A percentile compares a stretch with the other conserved stretches of the same genome.
Conservation (phyloP, 2,113 vertebrate species). For the Columbina picui region DNA sequence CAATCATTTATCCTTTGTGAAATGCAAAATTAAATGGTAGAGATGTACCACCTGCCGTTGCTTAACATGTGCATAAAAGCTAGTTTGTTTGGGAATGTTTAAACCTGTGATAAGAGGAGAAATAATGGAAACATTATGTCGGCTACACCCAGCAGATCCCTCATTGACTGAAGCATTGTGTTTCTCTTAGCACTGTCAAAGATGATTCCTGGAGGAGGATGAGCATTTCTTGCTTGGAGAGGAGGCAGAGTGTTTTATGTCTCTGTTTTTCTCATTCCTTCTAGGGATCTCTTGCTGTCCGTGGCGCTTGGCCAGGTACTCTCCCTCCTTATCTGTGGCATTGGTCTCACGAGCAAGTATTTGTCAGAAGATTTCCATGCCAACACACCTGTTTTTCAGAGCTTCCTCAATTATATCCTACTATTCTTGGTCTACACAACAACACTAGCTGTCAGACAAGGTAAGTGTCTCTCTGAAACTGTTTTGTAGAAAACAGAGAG, state of each 20-base stretch:
- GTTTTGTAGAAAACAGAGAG: neutral
- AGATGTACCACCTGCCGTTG: neutral
- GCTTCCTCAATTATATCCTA: slow-evolving; percentile 96
- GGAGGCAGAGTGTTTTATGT: neutral
- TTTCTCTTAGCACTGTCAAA: neutral
- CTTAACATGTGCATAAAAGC: slow-evolving; percentile 13
- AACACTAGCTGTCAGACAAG: slow-evolving; percentile 94
- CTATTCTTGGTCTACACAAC: slow-evolving; percentile 97
- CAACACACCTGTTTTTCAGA: slow-evolving; percentile 96
- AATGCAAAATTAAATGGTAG: neutral
- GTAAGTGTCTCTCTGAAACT: slow-evolving; percentile 72
- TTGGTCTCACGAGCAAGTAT: slow-evolving; percentile 94
- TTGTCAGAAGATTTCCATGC: slow-evolving; percentile 94
- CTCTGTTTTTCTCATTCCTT: slow-evolving; percentile 53
- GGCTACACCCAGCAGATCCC: neutral
- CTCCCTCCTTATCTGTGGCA: slow-evolving; percentile 93
- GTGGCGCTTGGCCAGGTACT: slow-evolving; percentile 92
- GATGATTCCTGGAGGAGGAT: neutral
- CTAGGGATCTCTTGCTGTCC: slow-evolving; percentile 92
- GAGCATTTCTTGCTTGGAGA: neutral
- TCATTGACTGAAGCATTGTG: neutral
- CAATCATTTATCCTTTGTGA: neutral
- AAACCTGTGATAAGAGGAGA: neutral
- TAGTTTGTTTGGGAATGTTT: neutral
- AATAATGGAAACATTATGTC: neutral